These are phyloP conservation scores for Scytalopus superciliaris DNA, from an alignment of 2,113 vertebrate genomes.

Conservation along the genomic window DNA sequence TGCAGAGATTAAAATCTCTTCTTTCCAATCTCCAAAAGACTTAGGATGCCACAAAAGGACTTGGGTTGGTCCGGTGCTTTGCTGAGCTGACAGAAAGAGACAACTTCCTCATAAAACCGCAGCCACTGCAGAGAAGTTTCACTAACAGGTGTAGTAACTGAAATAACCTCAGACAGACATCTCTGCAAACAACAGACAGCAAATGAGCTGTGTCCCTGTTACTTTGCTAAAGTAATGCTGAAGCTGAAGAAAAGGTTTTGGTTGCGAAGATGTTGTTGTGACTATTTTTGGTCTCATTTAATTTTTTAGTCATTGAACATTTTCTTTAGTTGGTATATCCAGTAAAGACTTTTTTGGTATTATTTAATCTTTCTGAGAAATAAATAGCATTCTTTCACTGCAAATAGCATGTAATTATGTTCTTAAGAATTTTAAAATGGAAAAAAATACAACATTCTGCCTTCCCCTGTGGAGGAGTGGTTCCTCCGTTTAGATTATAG, in stretches of 20 bases:
- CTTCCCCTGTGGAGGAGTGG: not conserved
- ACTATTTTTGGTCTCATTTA: not conserved
- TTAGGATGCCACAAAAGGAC: not conserved
- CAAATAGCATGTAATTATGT: not conserved
- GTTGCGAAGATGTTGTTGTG: not conserved
- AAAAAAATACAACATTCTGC: not conserved
- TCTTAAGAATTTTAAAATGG: not conserved
- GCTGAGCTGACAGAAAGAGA: not conserved
- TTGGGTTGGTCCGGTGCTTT: not conserved
- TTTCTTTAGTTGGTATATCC: not conserved
- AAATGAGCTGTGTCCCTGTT: rapidly evolving
- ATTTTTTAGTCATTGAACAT: not conserved
- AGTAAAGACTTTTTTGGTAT: not conserved
- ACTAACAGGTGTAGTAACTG: not conserved
- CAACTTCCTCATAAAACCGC: not conserved
- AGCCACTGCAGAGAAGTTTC: not conserved
- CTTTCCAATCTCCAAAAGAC: not conserved
- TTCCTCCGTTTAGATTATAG: conserved; percentile 18
- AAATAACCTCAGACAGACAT: not conserved
- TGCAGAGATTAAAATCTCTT: not conserved
- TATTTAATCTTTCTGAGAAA: not conserved
- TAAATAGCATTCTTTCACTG: not conserved
- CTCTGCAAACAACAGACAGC: not conserved
- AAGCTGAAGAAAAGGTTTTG: not conserved
- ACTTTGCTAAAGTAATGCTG: rapidly evolving